Conservation (phyloP, 2,888 invertebrate genomes). For the Argyresthia goedartella region DNA sequence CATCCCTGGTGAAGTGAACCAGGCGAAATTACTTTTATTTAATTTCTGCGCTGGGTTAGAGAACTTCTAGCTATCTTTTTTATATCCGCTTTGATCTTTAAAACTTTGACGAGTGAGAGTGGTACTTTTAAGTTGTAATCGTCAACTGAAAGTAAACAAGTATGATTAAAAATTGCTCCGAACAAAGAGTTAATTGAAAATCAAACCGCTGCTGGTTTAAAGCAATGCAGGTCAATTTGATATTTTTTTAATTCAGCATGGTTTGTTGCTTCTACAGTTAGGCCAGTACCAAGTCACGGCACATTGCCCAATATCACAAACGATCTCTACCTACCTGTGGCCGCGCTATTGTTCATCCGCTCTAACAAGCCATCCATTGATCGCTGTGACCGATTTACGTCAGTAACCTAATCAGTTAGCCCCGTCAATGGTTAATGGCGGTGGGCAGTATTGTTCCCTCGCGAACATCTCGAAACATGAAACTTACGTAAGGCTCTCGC, state of each 20-base stretch:
- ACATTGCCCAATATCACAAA: constrained; percentile 11
- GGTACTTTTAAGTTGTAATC: too few relatives aligned
- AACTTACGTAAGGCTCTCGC: constrained; percentile 22
- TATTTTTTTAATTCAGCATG: constrained; percentile 38
- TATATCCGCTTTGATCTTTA: too few relatives aligned
- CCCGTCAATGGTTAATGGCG: constrained; percentile 28
- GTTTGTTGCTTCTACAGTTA: background rate
- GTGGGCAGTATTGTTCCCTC: constrained; percentile 25
- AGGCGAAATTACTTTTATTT: too few relatives aligned
- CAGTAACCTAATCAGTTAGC: constrained; percentile 48
- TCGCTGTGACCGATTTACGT: constrained; percentile 50
- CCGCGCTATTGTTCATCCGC: constrained; percentile 16
- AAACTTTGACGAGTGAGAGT: too few relatives aligned
- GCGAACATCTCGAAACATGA: constrained; percentile 10
- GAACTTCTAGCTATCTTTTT: too few relatives aligned
- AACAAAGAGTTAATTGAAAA: background rate
- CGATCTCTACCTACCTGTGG: constrained; percentile 8
- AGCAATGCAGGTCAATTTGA: constrained; percentile 30
- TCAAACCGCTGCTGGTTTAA: background rate
- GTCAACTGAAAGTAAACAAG: too few relatives aligned
- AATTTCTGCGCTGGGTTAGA: too few relatives aligned
- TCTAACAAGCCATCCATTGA: constrained; percentile 29
- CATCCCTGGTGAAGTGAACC: too few relatives aligned
- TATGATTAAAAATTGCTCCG: too few relatives aligned
- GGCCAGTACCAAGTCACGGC: background rate